These are phyloP conservation scores for Zaprionus lineosus DNA, from an alignment of 2,888 invertebrate species.

Conservation along the genomic window DNA sequence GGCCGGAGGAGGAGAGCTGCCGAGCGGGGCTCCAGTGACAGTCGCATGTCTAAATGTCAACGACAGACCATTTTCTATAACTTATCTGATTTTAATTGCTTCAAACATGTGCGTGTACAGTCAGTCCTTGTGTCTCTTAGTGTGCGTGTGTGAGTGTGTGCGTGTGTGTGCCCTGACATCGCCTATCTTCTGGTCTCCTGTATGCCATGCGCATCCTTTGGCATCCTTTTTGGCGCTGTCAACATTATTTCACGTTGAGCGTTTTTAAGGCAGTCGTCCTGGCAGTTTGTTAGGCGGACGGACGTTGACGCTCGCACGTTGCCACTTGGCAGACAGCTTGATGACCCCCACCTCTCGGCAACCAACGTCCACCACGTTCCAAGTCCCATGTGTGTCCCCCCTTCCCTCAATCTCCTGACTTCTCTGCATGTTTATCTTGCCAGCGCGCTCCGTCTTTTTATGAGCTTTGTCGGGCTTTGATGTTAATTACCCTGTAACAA, in stretches of 20 bases:
- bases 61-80: conserved; percentile 77
- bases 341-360: conserved; percentile 42
- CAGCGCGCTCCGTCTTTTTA: conserved; percentile 68
- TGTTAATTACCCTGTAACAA: conserved; percentile 81
- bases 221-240: conserved; percentile 67
- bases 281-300: background rate
- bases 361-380: conserved; percentile 34
- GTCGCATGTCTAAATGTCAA: conserved; percentile 74
- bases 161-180: conserved; percentile 16
- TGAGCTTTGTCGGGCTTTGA: conserved; percentile 79
- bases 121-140: conserved; percentile 2
- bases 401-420: background rate
- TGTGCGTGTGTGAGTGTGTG: conserved; percentile 8
- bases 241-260: conserved; percentile 69
- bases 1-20: conserved; percentile 1
- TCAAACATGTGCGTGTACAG: conserved; percentile 65
- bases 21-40: conserved; percentile 31
- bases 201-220: conserved; percentile 17
- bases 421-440: conserved; percentile 62
- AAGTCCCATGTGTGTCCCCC: conserved; percentile 43
- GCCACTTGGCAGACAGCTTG: conserved; percentile 64
- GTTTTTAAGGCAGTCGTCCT: conserved; percentile 7
- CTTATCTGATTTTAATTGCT: conserved; percentile 81
- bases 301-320: conserved; percentile 22
- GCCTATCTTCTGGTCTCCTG: conserved; percentile 2